Percentiles rank a stretch among this genome's conserved stretches.
phyloP scores from a whole-genome alignment of 2,797 vertebrate species.

The Masticophis lateralis region DNA sequence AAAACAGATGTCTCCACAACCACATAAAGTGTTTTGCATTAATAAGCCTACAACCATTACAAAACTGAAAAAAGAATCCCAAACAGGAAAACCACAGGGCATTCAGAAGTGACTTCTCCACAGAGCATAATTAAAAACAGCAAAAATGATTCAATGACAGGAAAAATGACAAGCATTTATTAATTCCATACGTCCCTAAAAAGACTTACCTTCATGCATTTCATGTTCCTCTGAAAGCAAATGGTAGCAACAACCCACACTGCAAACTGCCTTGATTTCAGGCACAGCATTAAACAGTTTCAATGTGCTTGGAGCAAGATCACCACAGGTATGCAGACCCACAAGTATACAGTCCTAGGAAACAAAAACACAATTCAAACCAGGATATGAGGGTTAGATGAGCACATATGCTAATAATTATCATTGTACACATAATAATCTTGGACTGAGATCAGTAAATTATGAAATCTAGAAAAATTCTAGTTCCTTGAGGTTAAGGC shows the following conservation, averaged over 20 bases:
- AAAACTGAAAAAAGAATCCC: slow-evolving; percentile 35
- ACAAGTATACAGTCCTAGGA: slow-evolving; percentile 88
- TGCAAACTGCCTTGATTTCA: slow-evolving; percentile 90
- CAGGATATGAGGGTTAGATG: neutral
- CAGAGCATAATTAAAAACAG: slow-evolving; percentile 40
- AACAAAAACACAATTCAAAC: neutral
- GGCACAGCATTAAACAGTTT: slow-evolving; percentile 85
- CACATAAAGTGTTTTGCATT: slow-evolving; percentile 40
- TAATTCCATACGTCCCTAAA: slow-evolving; percentile 11
- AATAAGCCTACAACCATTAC: slow-evolving; percentile 40
- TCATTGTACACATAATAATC: neutral
- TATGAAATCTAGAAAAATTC: neutral
- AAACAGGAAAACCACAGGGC: slow-evolving; percentile 43
- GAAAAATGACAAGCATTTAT: slow-evolving; percentile 24
- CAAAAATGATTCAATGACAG: slow-evolving; percentile 38
- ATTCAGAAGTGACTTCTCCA: slow-evolving; percentile 19
- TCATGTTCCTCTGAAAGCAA: slow-evolving; percentile 82
- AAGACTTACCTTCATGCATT: slow-evolving; percentile 71
- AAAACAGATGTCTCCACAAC: slow-evolving; percentile 46
- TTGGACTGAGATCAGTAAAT: neutral
- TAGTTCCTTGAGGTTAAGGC: too few relatives aligned
- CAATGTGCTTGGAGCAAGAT: slow-evolving; percentile 83
- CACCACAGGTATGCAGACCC: slow-evolving; percentile 95
- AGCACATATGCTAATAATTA: neutral
- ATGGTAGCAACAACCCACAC: slow-evolving; percentile 86